Evolutionary conservation across 2,113 vertebrate genomes (phyloP).

Genomic region (Pithys albifrons): DNA sequence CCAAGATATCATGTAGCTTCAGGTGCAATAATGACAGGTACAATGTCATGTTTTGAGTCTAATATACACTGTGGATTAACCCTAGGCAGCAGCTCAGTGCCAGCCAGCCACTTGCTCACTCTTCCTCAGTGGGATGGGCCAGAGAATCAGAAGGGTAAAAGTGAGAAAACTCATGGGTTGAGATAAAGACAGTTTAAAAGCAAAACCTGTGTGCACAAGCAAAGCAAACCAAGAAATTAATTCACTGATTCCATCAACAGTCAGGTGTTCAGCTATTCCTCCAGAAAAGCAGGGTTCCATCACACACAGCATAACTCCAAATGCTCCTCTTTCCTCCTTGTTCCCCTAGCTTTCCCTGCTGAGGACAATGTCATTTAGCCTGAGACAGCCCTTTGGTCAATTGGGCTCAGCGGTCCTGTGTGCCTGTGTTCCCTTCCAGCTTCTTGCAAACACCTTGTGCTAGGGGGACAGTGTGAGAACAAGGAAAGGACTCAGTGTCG

Average conservation of each 20-base stretch:
- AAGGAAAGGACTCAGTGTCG: neutral
- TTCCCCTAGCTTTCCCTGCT: neutral
- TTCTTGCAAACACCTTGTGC: neutral
- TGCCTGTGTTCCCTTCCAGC: neutral
- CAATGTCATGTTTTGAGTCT: neutral
- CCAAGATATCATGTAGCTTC: neutral
- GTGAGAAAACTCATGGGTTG: neutral
- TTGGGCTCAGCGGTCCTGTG: neutral
- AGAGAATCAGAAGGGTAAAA: neutral
- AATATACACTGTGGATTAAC: neutral
- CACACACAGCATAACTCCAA: rapidly evolving
- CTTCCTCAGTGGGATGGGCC: rapidly evolving
- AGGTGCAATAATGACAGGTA: neutral
- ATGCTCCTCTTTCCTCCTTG: neutral
- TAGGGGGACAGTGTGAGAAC: neutral
- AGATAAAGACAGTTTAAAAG: neutral
- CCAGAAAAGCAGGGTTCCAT: neutral
- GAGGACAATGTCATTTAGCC: neutral
- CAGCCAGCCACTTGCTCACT: rapidly evolving
- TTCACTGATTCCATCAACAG: neutral
- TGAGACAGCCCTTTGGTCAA: neutral
- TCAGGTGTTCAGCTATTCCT: neutral
- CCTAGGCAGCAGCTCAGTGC: neutral
- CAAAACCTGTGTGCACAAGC: neutral
- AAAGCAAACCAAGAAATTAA: neutral